Percentiles rank a stretch among this genome's conserved stretches.
phyloP scores from a whole-genome alignment of 2,888 invertebrate genomes.

The Belgica antarctica region DNA sequence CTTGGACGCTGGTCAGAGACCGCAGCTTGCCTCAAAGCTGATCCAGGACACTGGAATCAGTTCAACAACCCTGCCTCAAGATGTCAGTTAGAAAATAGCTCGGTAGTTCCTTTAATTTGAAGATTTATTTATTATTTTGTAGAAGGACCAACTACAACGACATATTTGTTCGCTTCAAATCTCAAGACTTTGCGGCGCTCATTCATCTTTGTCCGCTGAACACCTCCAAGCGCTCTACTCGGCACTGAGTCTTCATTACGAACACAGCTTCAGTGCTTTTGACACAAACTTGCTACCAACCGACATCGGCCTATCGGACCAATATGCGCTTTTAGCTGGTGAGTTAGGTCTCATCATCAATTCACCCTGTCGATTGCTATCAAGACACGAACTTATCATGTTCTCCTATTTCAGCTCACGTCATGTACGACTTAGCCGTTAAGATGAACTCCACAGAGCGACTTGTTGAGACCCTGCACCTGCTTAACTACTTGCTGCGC shows the following conservation, averaged over 20 bases:
- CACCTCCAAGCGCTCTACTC: constrained; percentile 61
- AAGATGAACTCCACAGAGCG: constrained; percentile 59
- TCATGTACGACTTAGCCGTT: constrained; percentile 58
- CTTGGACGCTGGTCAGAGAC: constrained; percentile 58
- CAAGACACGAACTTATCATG: too few species aligned
- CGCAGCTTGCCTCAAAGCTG: constrained; percentile 62
- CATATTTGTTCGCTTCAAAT: constrained; percentile 78
- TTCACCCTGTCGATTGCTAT: too few species aligned
- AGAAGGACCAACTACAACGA: constrained; percentile 75
- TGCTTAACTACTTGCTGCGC: constrained; percentile 71
- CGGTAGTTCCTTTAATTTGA: neutral
- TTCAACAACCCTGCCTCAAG: constrained; percentile 63
- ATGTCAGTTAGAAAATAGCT: constrained; percentile 56
- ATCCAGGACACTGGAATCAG: constrained; percentile 65
- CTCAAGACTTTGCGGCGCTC: constrained; percentile 68
- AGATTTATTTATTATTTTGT: constrained; percentile 45
- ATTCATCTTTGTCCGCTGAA: constrained; percentile 59
- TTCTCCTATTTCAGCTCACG: constrained; percentile 51
- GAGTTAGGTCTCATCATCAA: constrained; percentile 45
- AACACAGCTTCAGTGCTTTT: constrained; percentile 60
- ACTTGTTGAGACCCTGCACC: constrained; percentile 63
- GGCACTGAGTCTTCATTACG: constrained; percentile 65
- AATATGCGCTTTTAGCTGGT: constrained; percentile 76
- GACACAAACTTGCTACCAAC: constrained; percentile 63
- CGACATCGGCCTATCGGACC: constrained; percentile 73